Evolutionary conservation across 1,140 invertebrate genomes (phyloP), one percentile per base, ranked within the genome.

Genomic region (Heliconius hermathena): DNA sequence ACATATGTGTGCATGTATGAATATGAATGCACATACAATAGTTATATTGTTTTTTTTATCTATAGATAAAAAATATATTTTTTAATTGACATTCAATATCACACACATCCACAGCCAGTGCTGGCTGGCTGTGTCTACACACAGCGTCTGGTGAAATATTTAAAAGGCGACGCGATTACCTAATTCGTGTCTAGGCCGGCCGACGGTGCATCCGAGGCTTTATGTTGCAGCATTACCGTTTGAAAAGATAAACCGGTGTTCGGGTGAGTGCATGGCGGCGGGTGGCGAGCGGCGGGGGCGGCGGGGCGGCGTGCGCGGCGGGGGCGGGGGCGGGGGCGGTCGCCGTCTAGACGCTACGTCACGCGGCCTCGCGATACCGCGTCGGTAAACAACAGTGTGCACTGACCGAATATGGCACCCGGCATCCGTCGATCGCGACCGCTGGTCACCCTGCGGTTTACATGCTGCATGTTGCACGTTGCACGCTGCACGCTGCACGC

Each of bases 321-420:
- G 85, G 81, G 57, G 86, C 81, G 89, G 82, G 87, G 84, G 86
- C 81, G 88, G 82, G 87, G 85, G 84, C 82, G 84, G 79, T 76
- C 82, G 88, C 86, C 88, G 92, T 94, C 92, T 94, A 94, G 92
- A 94, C 92, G 90, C 92, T 94, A 94, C 92, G 92, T 94, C 92
- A 94, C 90, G 83, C 90, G 92, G 92, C 92, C 92, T 94, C 92
- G 92, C 90, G 92, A 91, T 93, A 91, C 86, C 88, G 88, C 91
- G 89, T 88, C 91, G 88, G 91, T 94, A 94, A 94, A 94, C 92
- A 94, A 94, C 91, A 90, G 88, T 94, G 92, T 94, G 91, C 91
- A 92, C 88, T 94, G 92, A 93, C 92, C 92, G 91, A 94, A 94
- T 93, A 94, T 90, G 92, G 92, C 90, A 93, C 86, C 87, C 88